phyloP scores from a whole-genome alignment of 2,888 invertebrate species.

The Agrochola litura region DNA sequence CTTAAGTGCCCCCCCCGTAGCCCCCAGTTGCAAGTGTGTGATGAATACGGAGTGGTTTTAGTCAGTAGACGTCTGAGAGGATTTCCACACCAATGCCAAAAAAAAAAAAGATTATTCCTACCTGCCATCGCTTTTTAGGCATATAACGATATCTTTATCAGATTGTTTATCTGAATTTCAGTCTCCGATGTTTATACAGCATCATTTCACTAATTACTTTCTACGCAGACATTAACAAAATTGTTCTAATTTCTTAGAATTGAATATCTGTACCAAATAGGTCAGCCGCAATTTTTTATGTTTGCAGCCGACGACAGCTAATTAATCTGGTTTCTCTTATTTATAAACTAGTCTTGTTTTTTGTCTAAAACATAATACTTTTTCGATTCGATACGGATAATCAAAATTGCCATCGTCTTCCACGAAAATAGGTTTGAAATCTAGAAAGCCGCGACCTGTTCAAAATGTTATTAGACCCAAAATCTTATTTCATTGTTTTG shows the following conservation, averaged over 20 bases:
- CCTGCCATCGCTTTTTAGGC: not conserved
- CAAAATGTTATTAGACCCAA: not conserved
- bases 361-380: conserved; percentile 30
- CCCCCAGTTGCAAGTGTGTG: no score
- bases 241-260: conserved; percentile 49
- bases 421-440: conserved; percentile 43
- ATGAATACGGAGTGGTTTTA: no score
- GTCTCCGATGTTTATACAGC: not conserved
- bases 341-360: conserved; percentile 36
- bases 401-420: conserved; percentile 33
- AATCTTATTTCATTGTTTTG: not conserved
- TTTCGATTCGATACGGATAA: conserved; percentile 54
- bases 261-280: conserved; percentile 43
- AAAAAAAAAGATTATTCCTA: not conserved
- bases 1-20: no score
- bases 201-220: conserved; percentile 17
- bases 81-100: no score
- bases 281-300: conserved; percentile 36
- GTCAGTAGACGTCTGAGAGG: no score
- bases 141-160: not conserved
- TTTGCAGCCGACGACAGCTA: conserved; percentile 49
- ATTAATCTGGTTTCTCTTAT: conserved; percentile 54
- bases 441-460: conserved; percentile 4
- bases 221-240: conserved; percentile 36
- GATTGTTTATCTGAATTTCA: not conserved